A percentile compares a stretch with the other conserved stretches of the same genome.
phyloP scores from a whole-genome alignment of 2,797 vertebrate genomes.

The Semaprochilodus insignis region DNA sequence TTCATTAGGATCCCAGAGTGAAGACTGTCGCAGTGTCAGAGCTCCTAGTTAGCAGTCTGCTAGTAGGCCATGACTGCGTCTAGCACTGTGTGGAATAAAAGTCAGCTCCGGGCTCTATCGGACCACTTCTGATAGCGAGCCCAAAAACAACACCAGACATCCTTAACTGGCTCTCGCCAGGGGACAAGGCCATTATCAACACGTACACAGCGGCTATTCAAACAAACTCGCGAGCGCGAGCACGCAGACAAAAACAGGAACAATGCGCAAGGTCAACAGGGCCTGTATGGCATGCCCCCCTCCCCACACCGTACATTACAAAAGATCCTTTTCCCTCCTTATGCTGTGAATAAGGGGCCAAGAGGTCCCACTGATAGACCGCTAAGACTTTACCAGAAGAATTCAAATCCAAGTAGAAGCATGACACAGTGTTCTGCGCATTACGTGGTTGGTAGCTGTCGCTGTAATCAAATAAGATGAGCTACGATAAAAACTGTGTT shows the following conservation, averaged over 20 bases:
- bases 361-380: background rate
- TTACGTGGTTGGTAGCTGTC: no score
- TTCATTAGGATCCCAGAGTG: background rate
- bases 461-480: no score
- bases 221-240: background rate
- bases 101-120: background rate
- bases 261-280: conserved; percentile 7
- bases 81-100: background rate
- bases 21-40: background rate
- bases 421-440: background rate
- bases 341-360: background rate
- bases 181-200: background rate
- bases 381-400: background rate
- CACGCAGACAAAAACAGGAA: conserved; percentile 34
- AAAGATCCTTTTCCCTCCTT: background rate
- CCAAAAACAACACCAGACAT: conserved; percentile 1
- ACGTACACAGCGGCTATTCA: background rate
- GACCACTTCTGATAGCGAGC: background rate
- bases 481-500: no score
- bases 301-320: background rate
- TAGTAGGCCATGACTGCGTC: background rate
- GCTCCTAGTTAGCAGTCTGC: background rate
- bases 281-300: background rate
- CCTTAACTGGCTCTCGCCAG: background rate
- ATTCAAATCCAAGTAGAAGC: background rate